Evolutionary conservation across 2,797 vertebrate genomes (phyloP).

Genomic region (Sitta carolinensis): DNA sequence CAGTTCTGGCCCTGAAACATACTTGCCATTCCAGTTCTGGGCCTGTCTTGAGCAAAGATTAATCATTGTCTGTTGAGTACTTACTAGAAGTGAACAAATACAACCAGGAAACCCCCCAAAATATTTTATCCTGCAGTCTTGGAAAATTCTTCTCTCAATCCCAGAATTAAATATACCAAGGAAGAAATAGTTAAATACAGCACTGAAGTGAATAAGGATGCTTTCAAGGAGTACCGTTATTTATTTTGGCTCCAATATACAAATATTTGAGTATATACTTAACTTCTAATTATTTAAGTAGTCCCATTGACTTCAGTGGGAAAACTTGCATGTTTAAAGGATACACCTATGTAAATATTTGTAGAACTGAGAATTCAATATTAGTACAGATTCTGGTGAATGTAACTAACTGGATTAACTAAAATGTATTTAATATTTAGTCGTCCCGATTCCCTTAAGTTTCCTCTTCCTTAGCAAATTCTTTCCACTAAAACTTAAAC

Average conservation of each 20-base stretch:
- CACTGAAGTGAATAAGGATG: not conserved
- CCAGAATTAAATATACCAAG: not conserved
- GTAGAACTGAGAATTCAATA: not conserved
- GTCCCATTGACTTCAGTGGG: not conserved
- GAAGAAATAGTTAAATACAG: not conserved
- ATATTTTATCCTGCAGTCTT: not conserved
- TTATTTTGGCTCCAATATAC: constrained; percentile 21
- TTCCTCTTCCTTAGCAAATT: not conserved
- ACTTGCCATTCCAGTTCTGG: not conserved
- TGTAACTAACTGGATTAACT: not conserved
- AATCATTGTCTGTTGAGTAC: not conserved
- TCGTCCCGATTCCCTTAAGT: not conserved
- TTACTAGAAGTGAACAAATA: not conserved
- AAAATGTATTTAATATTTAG: not conserved
- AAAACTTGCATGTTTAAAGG: not conserved
- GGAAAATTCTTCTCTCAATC: not conserved
- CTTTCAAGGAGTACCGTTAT: not conserved
- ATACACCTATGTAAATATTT: constrained; percentile 13
- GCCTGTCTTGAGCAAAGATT: not conserved
- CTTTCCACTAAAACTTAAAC: not conserved
- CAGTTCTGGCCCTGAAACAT: not conserved
- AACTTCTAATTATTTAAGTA: constrained; percentile 6
- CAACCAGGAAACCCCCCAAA: not conserved
- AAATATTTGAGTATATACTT: constrained; percentile 37
- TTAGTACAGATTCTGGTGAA: not conserved